Base-by-base conservation (phyloP, 2,113 vertebrate species). In the Hipposideros armiger region DNA sequence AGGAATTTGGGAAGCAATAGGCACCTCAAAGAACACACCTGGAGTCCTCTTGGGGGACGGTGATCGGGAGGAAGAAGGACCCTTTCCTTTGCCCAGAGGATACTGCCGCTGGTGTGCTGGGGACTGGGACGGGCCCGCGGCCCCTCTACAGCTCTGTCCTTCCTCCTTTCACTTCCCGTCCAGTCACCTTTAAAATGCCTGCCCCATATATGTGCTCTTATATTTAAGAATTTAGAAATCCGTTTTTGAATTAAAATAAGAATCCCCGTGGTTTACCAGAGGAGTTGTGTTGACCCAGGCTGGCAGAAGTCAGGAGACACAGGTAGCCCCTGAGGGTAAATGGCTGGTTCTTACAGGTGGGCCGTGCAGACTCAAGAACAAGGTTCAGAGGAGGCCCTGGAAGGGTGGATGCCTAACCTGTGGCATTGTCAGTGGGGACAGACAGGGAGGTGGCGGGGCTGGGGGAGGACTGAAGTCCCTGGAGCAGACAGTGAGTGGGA, bases 101-200 rank as follows among this genome's bases (percentile, higher is more conserved):
- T 1, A 0, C 56, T 0, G 1, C 2, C 26, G 2, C 14, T 7
- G 24, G 13, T 7, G 8, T 1, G 3, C 14, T 2, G 4, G 40
- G 22, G 56, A 4, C 5, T 3, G 30, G 28, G 17, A 5, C 11
- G 2, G 40, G 60, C 8, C n/a, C 16, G 4, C 1, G 0, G 10
- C 26, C 26, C 9, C 1, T 17, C 7, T 36, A 11, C 45, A 28
- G 52, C 32, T 56, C 3, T 14, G 5, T 3, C 13, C 26, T 11
- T 16, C 36, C 28, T 9, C 13, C 32, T 3, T 5, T 10, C 5
- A 3, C 26, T 16, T 26, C 26, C 36, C 69, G 1, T 5, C 60
- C 60, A 5, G 19, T 19, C 40, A 3, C 36, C 52, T 16, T 56
- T 4, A 20, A 4, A 15, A 20, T 17, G 13, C 40, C 73, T 26